Conservation (phyloP, 2,113 vertebrate species). For the Catharus fuscescens region DNA sequence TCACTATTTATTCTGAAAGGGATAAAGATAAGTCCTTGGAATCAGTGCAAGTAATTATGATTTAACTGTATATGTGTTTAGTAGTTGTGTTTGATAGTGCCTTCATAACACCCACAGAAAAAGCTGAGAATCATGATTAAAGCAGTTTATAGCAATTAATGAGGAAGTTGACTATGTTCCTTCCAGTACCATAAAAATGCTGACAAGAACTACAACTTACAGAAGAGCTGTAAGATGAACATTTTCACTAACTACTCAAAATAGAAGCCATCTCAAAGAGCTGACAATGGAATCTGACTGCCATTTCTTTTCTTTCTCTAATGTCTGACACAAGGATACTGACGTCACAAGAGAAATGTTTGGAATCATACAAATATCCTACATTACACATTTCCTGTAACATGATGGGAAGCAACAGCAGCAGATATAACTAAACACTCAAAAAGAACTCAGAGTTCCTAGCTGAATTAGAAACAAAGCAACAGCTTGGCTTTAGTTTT, state of each 20-base stretch:
- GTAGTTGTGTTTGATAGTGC: not conserved
- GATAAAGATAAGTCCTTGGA: not conserved
- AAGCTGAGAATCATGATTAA: not conserved
- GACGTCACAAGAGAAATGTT: not conserved
- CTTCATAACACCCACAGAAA: not conserved
- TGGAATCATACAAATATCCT: not conserved
- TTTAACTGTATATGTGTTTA: not conserved
- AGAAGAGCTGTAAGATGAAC: not conserved
- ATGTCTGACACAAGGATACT: not conserved
- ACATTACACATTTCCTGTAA: not conserved
- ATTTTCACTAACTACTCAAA: slow-evolving; percentile 1
- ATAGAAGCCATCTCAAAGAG: not conserved
- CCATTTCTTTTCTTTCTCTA: not conserved
- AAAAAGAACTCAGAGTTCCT: not conserved
- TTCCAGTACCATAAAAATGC: slow-evolving; percentile 3
- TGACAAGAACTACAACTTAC: not conserved
- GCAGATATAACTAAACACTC: not conserved
- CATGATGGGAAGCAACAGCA: not conserved
- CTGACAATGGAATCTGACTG: fast-evolving
- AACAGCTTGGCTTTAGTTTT: not conserved
- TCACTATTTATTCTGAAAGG: not conserved
- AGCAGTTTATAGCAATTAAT: not conserved
- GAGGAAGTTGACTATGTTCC: slow-evolving; percentile 7
- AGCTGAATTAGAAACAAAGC: not conserved
- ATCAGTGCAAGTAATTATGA: not conserved